Base-by-base conservation (phyloP, 2,797 vertebrate species). In the Pangasius sanitwongsei region DNA sequence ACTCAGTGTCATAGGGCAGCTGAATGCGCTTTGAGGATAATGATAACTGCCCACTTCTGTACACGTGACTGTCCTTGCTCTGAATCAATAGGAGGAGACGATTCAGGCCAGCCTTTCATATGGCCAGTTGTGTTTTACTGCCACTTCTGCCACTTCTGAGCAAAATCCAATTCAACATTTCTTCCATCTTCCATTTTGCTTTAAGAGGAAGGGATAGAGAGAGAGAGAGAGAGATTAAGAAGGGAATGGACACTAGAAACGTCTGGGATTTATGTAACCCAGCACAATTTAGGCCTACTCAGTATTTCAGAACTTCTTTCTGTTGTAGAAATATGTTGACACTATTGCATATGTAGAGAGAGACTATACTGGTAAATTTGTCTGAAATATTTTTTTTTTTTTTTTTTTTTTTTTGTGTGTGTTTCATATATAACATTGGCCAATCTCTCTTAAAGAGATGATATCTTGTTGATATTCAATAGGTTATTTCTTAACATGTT, bases 381-480 rank as follows among this genome's bases (percentile, higher is more conserved):
- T 92, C 83, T 89, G 87, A 90, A 88, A 90, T 90, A 83, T 89
- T 88, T 82, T 75, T 90, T 72, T 90, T 89, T 88, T 92, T 77
- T 84, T 85, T 31, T 31, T 37, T 70, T 31, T 13, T 13, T 65
- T 7, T 16, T 0, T 5, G 2, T 25, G 83, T 91, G 87, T 80
- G 91, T 93, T 92, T 94, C 91, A 89, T 92, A 91, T 92, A 91
- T 92, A 92, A 90, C 89, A 89, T 92, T 94, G 93, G 93, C 93
- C 93, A 91, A 85, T 94, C 93, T 95, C 95, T 95, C 94, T 90
- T 85, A 94, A 94, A 94, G 96, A 95, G 94, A 93, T 91, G 75
- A 86, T 90, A 90, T 95, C 94, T 96, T 96, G 95, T 96, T 96
- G 95, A 95, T 96, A 96, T 96, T 96, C 95, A 96, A 95, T 95